Evolutionary conservation across 2,113 vertebrate species (phyloP).

Genomic region (Antechinus stuartii): DNA sequence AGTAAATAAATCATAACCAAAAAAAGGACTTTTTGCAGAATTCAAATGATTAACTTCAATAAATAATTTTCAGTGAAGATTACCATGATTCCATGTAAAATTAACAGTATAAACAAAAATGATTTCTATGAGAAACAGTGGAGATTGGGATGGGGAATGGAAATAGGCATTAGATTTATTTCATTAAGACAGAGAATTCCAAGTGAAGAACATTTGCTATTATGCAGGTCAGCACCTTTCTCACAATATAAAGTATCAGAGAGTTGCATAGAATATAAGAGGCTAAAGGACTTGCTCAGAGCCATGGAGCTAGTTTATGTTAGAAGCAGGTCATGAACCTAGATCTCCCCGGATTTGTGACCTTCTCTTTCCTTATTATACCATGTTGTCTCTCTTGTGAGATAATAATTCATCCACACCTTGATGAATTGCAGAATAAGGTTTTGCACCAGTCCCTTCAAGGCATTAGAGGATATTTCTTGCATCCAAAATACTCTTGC

Average conservation of each 20-base stretch:
- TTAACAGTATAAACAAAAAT: not conserved
- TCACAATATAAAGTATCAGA: not conserved
- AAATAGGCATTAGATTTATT: not conserved
- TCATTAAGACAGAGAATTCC: not conserved
- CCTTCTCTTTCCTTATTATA: not conserved
- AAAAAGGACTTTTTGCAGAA: not conserved
- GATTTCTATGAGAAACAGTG: conserved; percentile 13
- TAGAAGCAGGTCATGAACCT: not conserved
- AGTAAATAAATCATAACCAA: not conserved
- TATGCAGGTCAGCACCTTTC: not conserved
- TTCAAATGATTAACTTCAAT: not conserved
- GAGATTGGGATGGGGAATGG: not conserved
- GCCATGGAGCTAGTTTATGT: not conserved
- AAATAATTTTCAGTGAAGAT: conserved; percentile 19
- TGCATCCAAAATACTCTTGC: conserved; percentile 34
- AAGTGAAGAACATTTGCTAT: not conserved
- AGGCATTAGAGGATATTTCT: not conserved
- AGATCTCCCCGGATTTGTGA: not conserved
- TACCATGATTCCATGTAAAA: not conserved
- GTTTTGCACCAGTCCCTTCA: conserved; percentile 29
- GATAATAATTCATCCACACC: not conserved
- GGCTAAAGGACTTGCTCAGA: not conserved
- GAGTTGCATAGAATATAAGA: not conserved
- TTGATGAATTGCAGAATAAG: not conserved
- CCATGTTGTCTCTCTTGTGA: not conserved